phyloP scores from a whole-genome alignment of 1,140 invertebrate genomes.

The Drosophila bifasciata region DNA sequence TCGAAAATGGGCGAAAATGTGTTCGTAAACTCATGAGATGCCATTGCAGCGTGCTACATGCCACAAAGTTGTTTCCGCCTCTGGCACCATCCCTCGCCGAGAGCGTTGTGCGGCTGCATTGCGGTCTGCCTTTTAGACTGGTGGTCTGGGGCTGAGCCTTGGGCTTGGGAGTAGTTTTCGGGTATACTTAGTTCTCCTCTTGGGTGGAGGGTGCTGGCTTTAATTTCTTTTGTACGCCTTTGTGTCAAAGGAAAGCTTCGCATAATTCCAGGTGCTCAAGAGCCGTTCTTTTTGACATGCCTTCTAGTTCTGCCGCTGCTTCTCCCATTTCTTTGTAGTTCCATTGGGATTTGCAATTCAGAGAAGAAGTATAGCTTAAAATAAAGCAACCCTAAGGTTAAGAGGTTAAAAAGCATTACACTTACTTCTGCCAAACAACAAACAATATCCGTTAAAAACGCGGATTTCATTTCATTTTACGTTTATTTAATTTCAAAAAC shows the following conservation, averaged over 20 bases:
- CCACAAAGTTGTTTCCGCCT: neutral
- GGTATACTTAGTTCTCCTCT: neutral
- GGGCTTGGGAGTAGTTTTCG: conserved; percentile 26
- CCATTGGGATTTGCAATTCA: conserved; percentile 43
- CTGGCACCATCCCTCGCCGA: neutral
- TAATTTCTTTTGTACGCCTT: conserved; percentile 37
- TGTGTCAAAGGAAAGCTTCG: conserved; percentile 51
- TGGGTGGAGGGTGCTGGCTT: neutral
- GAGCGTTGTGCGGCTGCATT: neutral
- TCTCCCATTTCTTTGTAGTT: neutral
- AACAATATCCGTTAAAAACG: conserved; percentile 18
- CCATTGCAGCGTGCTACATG: conserved; percentile 4
- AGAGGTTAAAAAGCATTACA: conserved; percentile 23
- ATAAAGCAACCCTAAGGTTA: neutral
- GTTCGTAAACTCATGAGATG: conserved; percentile 4
- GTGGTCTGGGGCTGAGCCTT: conserved; percentile 22
- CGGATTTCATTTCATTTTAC: conserved; percentile 16
- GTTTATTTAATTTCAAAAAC: neutral
- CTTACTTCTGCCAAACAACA: neutral
- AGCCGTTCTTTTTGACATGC: conserved; percentile 19
- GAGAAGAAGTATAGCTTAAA: conserved; percentile 9
- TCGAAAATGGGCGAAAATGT: conserved; percentile 19
- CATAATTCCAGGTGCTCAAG: conserved; percentile 44
- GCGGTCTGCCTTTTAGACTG: conserved; percentile 1
- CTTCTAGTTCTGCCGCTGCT: neutral